A percentile compares a stretch with the other conserved stretches of the same genome.
phyloP scores from a whole-genome alignment of 2,888 invertebrate species.

The Lochmaea capreae region DNA sequence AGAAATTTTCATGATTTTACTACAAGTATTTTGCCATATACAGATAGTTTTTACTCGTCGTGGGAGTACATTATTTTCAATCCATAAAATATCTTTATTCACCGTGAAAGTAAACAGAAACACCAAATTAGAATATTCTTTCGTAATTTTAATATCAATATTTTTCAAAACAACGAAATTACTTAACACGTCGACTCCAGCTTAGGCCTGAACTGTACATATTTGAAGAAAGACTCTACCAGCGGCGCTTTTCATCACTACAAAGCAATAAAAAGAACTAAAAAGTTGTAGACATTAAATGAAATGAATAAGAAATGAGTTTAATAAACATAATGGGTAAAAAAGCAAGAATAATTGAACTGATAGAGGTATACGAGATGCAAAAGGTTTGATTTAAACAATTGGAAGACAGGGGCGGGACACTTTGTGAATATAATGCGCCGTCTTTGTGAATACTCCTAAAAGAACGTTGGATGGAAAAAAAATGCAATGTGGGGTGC shows the following conservation, averaged over 20 bases:
- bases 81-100: no score
- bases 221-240: slow-evolving; percentile 13
- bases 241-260: slow-evolving; percentile 35
- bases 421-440: background rate
- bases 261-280: slow-evolving; percentile 36
- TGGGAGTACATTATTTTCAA: no score
- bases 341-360: slow-evolving; percentile 26
- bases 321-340: slow-evolving; percentile 29
- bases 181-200: background rate
- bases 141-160: no score
- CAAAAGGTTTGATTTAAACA: slow-evolving; percentile 23
- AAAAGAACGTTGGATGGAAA: background rate
- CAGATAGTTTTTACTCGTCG: no score
- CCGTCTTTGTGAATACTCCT: background rate
- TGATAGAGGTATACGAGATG: slow-evolving; percentile 15
- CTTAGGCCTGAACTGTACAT: background rate
- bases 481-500: background rate
- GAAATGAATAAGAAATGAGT: slow-evolving; percentile 36
- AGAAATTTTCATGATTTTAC: no score
- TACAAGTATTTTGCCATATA: no score
- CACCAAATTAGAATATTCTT: no score
- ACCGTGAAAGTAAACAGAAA: no score
- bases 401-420: slow-evolving; percentile 21
- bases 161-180: no score
- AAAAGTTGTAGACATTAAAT: slow-evolving; percentile 35